Conservation (phyloP, 1,140 invertebrate genomes). For the Pogonognathellus flavescens region DNA sequence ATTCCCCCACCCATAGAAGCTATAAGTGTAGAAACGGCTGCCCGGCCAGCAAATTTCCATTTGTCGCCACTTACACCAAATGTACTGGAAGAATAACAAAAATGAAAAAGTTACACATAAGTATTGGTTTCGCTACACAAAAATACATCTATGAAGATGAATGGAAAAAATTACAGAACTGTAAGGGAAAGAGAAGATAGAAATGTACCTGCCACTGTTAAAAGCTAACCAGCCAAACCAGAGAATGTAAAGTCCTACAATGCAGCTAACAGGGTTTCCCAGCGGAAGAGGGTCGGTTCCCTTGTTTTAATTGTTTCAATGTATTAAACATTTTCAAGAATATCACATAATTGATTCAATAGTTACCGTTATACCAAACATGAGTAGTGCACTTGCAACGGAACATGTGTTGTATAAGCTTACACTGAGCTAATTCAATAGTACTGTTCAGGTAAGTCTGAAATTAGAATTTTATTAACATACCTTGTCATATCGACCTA, state of each 20-base stretch:
- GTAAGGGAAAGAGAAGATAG: conserved; percentile 77
- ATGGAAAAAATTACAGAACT: not conserved
- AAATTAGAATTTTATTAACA: no score
- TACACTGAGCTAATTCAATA: no score
- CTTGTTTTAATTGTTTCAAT: no score
- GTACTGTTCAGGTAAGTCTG: no score
- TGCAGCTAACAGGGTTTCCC: conserved; percentile 90
- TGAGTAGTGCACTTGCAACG: no score
- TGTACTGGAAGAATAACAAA: conserved; percentile 69
- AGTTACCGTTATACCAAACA: no score
- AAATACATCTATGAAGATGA: not conserved
- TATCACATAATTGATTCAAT: no score
- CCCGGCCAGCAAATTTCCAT: conserved; percentile 89
- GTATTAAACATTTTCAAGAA: no score
- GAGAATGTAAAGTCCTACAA: conserved; percentile 91
- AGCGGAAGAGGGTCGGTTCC: conserved; percentile 82
- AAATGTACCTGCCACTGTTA: conserved; percentile 80
- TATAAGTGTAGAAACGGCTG: conserved; percentile 90
- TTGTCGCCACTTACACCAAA: conserved; percentile 78
- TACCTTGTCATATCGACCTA: conserved; percentile 89
- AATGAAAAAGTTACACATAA: no score
- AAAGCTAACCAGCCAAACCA: conserved; percentile 96
- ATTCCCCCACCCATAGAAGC: conserved; percentile 89
- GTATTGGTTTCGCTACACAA: no score
- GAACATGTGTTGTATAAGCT: no score